A percentile compares a stretch with the other conserved stretches of the same genome.
Conservation (phyloP, 2,888 invertebrate species). For the Lasioglossum oenotherae region DNA sequence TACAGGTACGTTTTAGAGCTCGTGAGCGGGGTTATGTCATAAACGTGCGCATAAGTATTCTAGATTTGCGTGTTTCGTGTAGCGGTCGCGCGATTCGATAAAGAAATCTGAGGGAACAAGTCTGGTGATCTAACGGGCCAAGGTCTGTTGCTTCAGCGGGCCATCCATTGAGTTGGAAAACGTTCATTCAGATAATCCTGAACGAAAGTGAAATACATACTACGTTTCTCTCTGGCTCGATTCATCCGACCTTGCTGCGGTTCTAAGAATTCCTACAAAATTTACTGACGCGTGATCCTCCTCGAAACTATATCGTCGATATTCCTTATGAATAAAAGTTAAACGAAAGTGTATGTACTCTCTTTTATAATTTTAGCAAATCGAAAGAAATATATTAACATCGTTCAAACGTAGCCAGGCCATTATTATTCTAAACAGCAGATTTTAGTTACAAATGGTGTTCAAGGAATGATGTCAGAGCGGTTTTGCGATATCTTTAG, state of each 20-base stretch:
- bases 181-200: constrained; percentile 12
- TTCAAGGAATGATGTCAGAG: not conserved
- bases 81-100: not conserved
- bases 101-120: constrained; percentile 4
- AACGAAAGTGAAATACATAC: constrained; percentile 8
- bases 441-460: not conserved
- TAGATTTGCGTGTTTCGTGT: not conserved
- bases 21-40: not conserved
- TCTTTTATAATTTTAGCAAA: not conserved
- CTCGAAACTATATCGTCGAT: not conserved
- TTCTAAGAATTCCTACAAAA: not conserved
- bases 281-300: not conserved
- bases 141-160: constrained; percentile 13
- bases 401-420: not conserved
- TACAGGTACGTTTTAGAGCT: not conserved
- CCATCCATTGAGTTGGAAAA: constrained; percentile 5
- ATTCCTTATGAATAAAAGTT: not conserved
- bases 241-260: not conserved
- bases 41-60: not conserved
- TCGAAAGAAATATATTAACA: not conserved
- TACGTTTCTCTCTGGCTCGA: not conserved
- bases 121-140: constrained; percentile 13
- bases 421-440: not conserved
- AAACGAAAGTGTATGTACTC: not conserved
- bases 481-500: not conserved